These are phyloP conservation scores for Astreopora myriophthalma DNA, from an alignment of 64 coral and sea anemone species.

Conservation along the genomic window DNA sequence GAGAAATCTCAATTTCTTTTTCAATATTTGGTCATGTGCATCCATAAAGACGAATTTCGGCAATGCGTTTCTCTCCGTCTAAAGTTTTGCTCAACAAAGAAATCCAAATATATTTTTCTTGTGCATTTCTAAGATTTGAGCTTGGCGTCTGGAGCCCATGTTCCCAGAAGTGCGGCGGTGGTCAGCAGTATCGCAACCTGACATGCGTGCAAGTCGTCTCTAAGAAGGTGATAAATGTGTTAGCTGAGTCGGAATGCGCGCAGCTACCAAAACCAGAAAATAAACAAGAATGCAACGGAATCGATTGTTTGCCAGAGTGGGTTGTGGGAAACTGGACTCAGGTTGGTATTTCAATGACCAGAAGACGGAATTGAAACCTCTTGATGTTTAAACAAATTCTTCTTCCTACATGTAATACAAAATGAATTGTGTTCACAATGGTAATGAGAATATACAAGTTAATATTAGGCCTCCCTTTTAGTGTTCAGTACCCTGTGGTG, in stretches of 20 bases:
- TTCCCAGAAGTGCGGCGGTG: constrained; percentile 69
- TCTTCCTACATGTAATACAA: neutral
- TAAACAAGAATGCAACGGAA: constrained; percentile 21
- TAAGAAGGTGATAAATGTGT: neutral
- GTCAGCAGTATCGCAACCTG: constrained; percentile 51
- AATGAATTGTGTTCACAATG: neutral
- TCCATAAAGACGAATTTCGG: no score
- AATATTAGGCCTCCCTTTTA: neutral
- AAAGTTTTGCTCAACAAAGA: no score
- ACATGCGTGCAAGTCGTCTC: constrained; percentile 60
- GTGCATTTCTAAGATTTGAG: constrained; percentile 44
- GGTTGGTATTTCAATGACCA: constrained; percentile 26
- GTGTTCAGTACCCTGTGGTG: constrained; percentile 55
- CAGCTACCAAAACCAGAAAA: neutral
- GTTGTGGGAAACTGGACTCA: constrained; percentile 58
- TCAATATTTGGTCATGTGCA: no score
- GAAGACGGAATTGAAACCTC: neutral
- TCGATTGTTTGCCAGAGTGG: constrained; percentile 72
- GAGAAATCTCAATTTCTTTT: no score
- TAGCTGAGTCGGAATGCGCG: constrained; percentile 19
- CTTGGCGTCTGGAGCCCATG: constrained; percentile 59
- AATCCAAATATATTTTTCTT: no score
- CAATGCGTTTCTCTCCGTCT: no score
- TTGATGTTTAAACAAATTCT: neutral
- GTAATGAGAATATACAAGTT: neutral